These are phyloP conservation scores for Anthoscopus minutus DNA, from an alignment of 2,113 vertebrate genomes.

Conservation along the genomic window DNA sequence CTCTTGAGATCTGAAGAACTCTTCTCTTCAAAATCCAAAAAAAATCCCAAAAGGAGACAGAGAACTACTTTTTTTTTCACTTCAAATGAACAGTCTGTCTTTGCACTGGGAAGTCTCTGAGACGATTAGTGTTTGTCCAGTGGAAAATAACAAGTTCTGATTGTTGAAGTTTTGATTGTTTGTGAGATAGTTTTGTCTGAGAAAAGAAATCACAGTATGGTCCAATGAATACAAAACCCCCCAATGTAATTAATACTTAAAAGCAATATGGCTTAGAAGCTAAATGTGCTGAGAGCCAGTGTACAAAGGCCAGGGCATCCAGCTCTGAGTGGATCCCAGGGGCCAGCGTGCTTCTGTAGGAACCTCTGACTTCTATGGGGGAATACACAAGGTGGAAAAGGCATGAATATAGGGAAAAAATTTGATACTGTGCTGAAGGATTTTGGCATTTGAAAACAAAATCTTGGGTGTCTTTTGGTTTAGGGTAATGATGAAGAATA, in stretches of 20 bases:
- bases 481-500: background rate
- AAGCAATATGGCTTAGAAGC: background rate
- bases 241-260: background rate
- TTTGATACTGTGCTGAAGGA: background rate
- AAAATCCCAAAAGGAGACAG: background rate
- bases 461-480: background rate
- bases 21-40: background rate
- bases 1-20: background rate
- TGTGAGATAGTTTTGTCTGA: background rate
- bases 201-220: background rate
- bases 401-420: background rate
- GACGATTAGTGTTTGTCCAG: background rate
- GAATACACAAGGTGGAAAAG: background rate
- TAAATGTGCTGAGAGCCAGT: background rate
- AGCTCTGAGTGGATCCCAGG: background rate
- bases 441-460: background rate
- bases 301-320: background rate
- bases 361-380: background rate
- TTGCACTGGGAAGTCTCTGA: background rate
- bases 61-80: background rate
- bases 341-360: background rate
- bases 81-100: background rate
- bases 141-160: background rate
- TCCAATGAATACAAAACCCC: background rate
- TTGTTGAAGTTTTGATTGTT: background rate